Conservation (phyloP, 2,797 vertebrate species). For the Streptopelia turtur region DNA sequence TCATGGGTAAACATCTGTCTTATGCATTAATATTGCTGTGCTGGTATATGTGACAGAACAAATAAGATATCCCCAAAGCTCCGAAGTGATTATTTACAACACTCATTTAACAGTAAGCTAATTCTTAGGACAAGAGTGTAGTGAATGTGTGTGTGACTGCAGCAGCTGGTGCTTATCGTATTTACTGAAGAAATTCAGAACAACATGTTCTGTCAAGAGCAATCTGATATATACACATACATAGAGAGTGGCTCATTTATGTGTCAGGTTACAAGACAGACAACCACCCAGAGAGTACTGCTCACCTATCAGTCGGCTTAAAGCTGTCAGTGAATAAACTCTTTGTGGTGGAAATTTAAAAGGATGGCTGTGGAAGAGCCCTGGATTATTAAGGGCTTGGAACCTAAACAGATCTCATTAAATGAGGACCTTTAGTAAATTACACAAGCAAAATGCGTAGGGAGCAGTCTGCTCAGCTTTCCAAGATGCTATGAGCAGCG, state of each 20-base stretch:
- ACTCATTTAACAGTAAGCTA: not conserved
- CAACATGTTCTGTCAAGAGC: not conserved
- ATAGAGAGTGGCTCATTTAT: not conserved
- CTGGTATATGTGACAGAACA: not conserved
- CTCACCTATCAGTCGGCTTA: not conserved
- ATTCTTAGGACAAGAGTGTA: not conserved
- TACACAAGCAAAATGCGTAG: not conserved
- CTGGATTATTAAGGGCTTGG: constrained; percentile 25
- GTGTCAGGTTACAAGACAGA: constrained; percentile 42
- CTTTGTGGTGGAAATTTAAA: not conserved
- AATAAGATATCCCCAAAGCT: not conserved
- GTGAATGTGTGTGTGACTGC: not conserved
- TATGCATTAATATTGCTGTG: not conserved
- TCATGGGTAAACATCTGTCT: constrained; percentile 2
- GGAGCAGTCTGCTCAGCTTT: not conserved
- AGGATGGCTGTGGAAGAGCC: not conserved
- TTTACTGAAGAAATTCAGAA: constrained; percentile 34
- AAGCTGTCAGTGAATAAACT: constrained; percentile 4
- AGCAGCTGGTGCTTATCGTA: not conserved
- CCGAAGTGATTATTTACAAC: constrained; percentile 10
- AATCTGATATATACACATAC: not conserved
- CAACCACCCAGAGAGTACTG: not conserved
- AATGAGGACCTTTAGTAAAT: not conserved
- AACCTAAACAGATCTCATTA: constrained; percentile 5
- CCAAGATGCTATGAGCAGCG: not conserved